Conservation (phyloP, 2,113 vertebrate genomes). For the Megalops atlanticus region DNA sequence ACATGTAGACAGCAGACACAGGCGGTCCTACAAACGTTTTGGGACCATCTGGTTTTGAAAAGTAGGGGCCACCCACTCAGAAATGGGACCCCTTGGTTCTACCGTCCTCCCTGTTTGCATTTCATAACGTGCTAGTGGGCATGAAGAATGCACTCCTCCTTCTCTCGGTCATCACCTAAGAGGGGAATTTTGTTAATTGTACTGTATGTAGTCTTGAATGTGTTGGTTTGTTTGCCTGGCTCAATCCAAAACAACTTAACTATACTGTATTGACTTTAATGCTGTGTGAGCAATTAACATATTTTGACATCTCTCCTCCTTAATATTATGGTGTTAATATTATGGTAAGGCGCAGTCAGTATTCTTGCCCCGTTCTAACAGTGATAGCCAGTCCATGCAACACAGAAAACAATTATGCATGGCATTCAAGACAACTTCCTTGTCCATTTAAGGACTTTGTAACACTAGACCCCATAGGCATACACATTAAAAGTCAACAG, state of each 20-base stretch:
- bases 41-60: constrained; percentile 66
- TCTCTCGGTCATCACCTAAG: constrained; percentile 12
- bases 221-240: not conserved
- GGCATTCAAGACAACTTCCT: not conserved
- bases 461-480: not conserved
- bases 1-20: not conserved
- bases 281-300: not conserved
- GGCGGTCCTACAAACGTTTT: constrained; percentile 23
- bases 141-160: constrained; percentile 3
- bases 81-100: constrained; percentile 49
- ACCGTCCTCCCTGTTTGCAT: constrained; percentile 28
- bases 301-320: not conserved
- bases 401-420: not conserved
- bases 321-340: not conserved
- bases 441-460: not conserved
- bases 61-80: constrained; percentile 67
- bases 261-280: not conserved
- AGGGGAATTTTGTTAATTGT: constrained; percentile 1
- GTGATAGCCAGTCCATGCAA: not conserved
- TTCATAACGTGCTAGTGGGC: not conserved
- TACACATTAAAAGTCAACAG: not conserved
- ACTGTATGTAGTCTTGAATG: not conserved
- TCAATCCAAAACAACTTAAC: not conserved
- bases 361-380: not conserved
- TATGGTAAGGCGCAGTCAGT: not conserved